Evolutionary conservation across 1,140 invertebrate species (phyloP).

Genomic region (Bombus waltoni): DNA sequence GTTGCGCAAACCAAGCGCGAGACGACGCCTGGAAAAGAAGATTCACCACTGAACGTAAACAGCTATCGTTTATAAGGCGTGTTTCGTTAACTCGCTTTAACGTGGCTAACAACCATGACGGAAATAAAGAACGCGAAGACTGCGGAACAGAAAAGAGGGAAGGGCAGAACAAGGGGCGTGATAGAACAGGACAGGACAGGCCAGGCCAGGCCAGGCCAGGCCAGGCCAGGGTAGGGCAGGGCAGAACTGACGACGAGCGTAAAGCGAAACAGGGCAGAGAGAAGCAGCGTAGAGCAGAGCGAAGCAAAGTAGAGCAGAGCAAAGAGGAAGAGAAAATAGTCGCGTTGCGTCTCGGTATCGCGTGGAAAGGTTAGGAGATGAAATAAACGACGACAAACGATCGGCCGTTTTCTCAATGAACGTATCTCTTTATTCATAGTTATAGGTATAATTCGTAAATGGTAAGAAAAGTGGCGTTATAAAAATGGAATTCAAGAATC

Average conservation of each 20-base stretch:
- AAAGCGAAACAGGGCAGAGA: too few species aligned
- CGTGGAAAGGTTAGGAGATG: neutral
- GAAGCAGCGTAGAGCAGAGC: neutral
- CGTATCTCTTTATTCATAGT: neutral
- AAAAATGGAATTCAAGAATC: neutral
- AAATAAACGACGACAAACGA: neutral
- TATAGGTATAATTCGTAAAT: neutral
- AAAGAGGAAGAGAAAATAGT: neutral
- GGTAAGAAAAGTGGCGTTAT: neutral
- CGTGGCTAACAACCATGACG: neutral
- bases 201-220: too few species aligned
- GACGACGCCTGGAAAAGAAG: conserved; percentile 52
- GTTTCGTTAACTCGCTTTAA: neutral
- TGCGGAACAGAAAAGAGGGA: neutral
- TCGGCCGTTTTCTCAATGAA: neutral
- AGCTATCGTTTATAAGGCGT: neutral
- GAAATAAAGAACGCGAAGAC: neutral
- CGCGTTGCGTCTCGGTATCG: neutral
- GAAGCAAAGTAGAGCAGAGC: neutral
- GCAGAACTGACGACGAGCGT: too few species aligned
- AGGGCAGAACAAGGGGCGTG: neutral
- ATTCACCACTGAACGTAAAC: conserved; percentile 18
- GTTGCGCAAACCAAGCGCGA: conserved; percentile 21
- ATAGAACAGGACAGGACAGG: neutral
- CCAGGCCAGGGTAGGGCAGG: too few species aligned